A percentile compares a stretch with the other conserved stretches of the same genome.
Evolutionary conservation across 2,797 vertebrate genomes (phyloP).

Genomic region (Dendrocincla fuliginosa): DNA sequence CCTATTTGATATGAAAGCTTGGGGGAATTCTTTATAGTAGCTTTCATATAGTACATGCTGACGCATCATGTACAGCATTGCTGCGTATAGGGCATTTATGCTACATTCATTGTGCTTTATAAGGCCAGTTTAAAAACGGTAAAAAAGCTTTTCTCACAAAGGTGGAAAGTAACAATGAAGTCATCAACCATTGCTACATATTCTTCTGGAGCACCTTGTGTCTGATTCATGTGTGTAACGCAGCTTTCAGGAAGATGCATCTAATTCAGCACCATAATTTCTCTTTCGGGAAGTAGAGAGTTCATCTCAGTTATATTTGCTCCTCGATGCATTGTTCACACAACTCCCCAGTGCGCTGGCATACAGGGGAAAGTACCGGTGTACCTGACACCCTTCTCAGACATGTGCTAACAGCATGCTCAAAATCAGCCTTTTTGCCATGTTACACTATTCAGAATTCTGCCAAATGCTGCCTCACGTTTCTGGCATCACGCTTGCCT

Average conservation of each 20-base stretch:
- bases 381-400: background rate
- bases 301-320: background rate
- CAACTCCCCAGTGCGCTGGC: background rate
- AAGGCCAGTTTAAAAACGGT: background rate
- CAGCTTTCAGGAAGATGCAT: background rate
- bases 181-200: background rate
- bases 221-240: background rate
- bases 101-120: background rate
- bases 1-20: background rate
- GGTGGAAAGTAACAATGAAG: background rate
- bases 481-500: background rate
- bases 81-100: background rate
- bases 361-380: background rate
- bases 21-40: background rate
- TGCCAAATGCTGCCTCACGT: accelerated
- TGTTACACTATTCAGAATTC: background rate
- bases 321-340: accelerated
- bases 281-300: background rate
- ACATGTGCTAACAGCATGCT: accelerated
- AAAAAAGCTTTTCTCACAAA: background rate
- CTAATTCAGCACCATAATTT: background rate
- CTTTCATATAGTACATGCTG: background rate
- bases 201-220: background rate
- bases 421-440: background rate
- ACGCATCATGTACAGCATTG: background rate